Base-by-base conservation (phyloP, 2,888 invertebrate species). In the Cephus sareptanus region DNA sequence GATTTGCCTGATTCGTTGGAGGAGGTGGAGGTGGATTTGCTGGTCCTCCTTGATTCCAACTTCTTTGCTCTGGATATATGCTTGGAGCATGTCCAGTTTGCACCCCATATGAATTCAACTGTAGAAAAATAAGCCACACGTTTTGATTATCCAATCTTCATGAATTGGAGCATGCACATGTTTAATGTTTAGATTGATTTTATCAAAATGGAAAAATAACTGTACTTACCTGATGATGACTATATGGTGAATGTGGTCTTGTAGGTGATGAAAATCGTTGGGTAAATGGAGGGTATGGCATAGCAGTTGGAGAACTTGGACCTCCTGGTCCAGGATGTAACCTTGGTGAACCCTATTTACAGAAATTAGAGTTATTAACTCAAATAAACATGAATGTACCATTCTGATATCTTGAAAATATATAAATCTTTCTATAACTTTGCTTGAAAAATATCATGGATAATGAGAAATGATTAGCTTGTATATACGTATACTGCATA, bases 271-370 rank as follows among this genome's bases (percentile, higher is more conserved):
- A 88, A 83, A 91, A 92, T 78, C 92, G 91, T 83, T 90, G 91
- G 77, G 89, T 89, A 79, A 92, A 92, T 77, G 91, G 90, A 83
- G 91, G 91, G 89, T 92, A 92, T 87, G 91, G 90, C 89, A 91
- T 89, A 78, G 91, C 89, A 74, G 91, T 90, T 74, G 91, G 90
- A 79, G 91, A 90, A 86, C 89, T 91, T n/a, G 91, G 90, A 79
- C 90, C 90, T 81, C 90, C 90, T 75, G 90, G 90, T 77, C 90
- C 90, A 81, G 90, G 88, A 81, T 91, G 91, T 83, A 90, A 86
- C 83, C 91, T 88, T 75, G 91, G 91, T 34, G 91, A 91, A 79
- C 91, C 89, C 91, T 91, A 81, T 11, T 79, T 77, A 75, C 12
- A 77, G 56, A 56, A 56, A 56, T 56, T 56, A 56, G 15, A 15